Evolutionary conservation across 2,797 vertebrate species (phyloP), one percentile per base, ranked within the genome.

Genomic region (Hephaestus fuliginosus): DNA sequence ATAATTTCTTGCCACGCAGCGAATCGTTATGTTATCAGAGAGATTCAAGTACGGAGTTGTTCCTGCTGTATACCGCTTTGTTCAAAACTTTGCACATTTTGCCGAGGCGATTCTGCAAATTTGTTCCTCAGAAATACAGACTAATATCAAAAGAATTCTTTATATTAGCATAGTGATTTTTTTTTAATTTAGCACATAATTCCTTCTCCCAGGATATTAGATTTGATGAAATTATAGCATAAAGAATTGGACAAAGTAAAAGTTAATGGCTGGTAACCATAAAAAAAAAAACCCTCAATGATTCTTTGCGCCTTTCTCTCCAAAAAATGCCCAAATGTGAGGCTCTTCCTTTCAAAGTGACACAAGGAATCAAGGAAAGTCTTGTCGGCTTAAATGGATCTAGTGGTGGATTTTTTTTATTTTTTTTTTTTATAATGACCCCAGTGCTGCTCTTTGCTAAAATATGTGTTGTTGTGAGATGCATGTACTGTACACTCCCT

Each of bases 401-500:
- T 55, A 41, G 25, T 39, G 44, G 30, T 62, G 48, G 33, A 73
- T 48, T 33, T 33, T 33, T 25, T 25, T 25, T n/a, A n/a, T n/a
- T 36, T 36, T 4, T 36, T 41, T 63, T 55, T 56, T 64, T 41
- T 3, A 46, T 12, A 67, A 72, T 3, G 10, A 68, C 49, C 60
- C 70, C 58, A n/a, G 52, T 62, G 46, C 70, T 67, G 67, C 43
- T 83, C 81, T 75, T 76, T 75, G 73, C 63, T 82, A 69, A 88
- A 68, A 86, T 53, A 63, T 63, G 73, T 80, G 78, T 84, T 70
- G 72, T 85, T 48, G 68, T 86, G 84, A 86, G 88, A 93, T 89
- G 71, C 76, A 80, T 81, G 81, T 86, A 83, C 83, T 87, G 83
- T 86, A 90, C 89, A 91, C 87, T 87, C 87, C 82, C 86, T 88